Base-by-base conservation (phyloP, 2,888 invertebrate genomes). In the Cremastinae sp. region DNA sequence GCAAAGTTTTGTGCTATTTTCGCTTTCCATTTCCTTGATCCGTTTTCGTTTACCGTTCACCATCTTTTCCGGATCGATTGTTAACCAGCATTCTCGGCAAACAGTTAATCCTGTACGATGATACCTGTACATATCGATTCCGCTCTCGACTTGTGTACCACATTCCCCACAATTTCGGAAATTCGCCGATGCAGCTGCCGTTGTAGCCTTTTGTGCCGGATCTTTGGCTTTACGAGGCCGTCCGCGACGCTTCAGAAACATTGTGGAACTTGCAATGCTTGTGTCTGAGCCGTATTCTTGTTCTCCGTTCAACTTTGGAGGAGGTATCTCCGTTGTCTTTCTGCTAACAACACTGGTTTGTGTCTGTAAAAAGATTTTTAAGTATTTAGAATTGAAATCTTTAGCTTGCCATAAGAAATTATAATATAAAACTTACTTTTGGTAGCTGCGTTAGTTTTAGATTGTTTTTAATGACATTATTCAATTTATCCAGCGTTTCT, bases 11-110 rank as follows among this genome's bases (percentile, higher is more conserved):
- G 86, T 86, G 41, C 74, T 66, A 12, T 51, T 49, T 1, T 79
- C 74, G n/a, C 62, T 39, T 16, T 55, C 69, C 5, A 59, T 55
- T 0, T 35, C 10, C 3, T 8, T 37, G 8, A 74, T 65, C 7
- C 75, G 64, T 14, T 64, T 80, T 0, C 59, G 56, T 37, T 81
- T 80, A 8, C 70, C 77, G 9, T 78, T 71, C 28, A 12, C 43
- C 16, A 55, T 4, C 53, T 66, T 49, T 22, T 79, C 49, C 16
- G 82, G 83, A 74, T 87, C 85, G 58, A 79, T 82, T 2, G 78
- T 82, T 3, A 81, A 64, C 87, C 85, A 88, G 78, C 89, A 89
- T 14, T 72, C 76, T 69, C 84, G 87, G 71, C 89, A 89, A 0
- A 88, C 83, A 0, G 79, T 85, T n/a, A 72, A 16, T n/a, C 83